A percentile compares a stretch with the other conserved stretches of the same genome.
These are phyloP conservation scores for Pecten maximus DNA, from an alignment of 2,888 invertebrate species.

Conservation along the genomic window DNA sequence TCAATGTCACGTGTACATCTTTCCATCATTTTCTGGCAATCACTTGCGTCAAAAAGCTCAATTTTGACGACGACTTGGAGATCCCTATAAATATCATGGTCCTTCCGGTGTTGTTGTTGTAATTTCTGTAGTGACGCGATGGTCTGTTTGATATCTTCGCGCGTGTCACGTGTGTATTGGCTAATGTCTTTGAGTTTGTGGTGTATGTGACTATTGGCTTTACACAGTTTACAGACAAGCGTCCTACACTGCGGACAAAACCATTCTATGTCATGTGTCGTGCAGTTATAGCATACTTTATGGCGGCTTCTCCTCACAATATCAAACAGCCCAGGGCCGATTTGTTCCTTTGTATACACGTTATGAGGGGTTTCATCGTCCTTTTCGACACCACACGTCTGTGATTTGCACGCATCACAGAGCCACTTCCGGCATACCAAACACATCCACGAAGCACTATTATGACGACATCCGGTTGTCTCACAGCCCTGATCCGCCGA, in stretches of 20 bases:
- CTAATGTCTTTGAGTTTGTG: neutral
- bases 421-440: neutral
- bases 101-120: neutral
- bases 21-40: neutral
- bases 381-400: neutral
- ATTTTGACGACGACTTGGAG: neutral
- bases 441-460: neutral
- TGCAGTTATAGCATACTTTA: neutral
- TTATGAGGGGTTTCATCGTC: neutral
- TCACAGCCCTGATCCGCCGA: neutral
- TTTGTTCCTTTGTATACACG: neutral
- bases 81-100: neutral
- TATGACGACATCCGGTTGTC: neutral
- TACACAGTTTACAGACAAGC: neutral
- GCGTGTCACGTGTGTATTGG: neutral
- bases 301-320: conserved; percentile 1
- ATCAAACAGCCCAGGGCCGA: neutral
- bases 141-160: neutral
- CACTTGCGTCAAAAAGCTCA: neutral
- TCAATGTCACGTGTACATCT: neutral
- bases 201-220: neutral
- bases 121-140: neutral
- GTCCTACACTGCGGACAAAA: neutral
- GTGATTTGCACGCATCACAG: neutral
- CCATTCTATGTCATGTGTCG: neutral